phyloP scores from a whole-genome alignment of 2,113 vertebrate genomes.

The Blennius ocellaris region DNA sequence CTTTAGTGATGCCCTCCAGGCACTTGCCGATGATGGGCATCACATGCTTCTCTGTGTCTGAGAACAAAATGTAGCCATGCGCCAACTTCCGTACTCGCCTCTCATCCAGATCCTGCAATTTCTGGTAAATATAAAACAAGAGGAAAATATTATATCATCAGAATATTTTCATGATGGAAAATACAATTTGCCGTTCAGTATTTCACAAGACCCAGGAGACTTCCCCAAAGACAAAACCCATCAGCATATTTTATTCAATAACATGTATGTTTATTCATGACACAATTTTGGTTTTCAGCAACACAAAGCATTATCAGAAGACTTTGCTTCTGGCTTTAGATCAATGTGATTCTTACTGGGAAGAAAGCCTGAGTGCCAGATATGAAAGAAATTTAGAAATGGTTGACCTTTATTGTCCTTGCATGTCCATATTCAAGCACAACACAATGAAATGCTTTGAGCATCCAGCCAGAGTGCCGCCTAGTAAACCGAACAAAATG shows the following conservation, averaged over 20 bases:
- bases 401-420: too few relatives aligned
- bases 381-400: neutral
- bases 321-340: neutral
- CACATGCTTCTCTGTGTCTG: conserved; percentile 88
- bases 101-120: conserved; percentile 91
- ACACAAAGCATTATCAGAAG: neutral
- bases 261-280: neutral
- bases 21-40: conserved; percentile 93
- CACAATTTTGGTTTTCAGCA: too few relatives aligned
- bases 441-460: too few relatives aligned
- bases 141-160: neutral
- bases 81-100: conserved; percentile 83
- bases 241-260: neutral
- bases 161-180: too few relatives aligned
- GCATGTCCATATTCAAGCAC: too few relatives aligned
- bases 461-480: too few relatives aligned
- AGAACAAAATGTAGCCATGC: conserved; percentile 86
- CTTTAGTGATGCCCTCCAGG: conserved; percentile 90
- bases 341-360: neutral
- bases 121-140: conserved; percentile 74
- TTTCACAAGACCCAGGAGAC: too few relatives aligned
- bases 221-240: neutral
- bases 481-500: too few relatives aligned
- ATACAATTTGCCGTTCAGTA: neutral
- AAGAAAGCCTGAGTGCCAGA: neutral